phyloP scores from a whole-genome alignment of 2,797 vertebrate species.

The Passerculus sandwichensis region DNA sequence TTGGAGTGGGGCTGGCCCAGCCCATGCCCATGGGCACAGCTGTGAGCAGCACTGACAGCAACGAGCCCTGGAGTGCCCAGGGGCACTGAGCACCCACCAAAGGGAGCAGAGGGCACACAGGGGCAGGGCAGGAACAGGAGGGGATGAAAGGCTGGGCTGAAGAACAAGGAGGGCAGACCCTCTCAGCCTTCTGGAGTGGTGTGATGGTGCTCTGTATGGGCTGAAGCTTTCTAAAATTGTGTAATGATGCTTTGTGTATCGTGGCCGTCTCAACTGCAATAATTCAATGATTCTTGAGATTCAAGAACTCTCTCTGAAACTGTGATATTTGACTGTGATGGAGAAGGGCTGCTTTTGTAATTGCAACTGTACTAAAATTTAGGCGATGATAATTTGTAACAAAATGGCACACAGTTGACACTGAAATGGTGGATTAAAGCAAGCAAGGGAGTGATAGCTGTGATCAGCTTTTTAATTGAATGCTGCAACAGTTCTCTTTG shows the following conservation, averaged over 20 bases:
- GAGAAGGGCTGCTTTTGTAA: not conserved
- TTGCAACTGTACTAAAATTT: not conserved
- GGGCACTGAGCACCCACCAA: not conserved
- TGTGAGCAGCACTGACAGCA: not conserved
- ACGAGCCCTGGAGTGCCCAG: not conserved
- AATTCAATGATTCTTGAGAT: not conserved
- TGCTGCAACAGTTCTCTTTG: not conserved
- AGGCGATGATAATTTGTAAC: not conserved
- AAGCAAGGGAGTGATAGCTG: not conserved
- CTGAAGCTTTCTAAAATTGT: not conserved
- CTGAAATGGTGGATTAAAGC: not conserved
- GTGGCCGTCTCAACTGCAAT: not conserved
- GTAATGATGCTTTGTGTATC: not conserved
- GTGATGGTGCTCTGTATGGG: not conserved
- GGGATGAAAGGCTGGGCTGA: not conserved
- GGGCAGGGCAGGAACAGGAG: not conserved
- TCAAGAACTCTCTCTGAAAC: not conserved
- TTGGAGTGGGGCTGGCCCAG: not conserved
- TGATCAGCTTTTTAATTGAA: not conserved
- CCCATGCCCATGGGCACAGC: not conserved
- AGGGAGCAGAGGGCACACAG: not conserved
- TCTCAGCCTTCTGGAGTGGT: not conserved
- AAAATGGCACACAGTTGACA: not conserved
- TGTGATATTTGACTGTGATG: too few species aligned
- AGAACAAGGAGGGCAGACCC: fast-evolving